phyloP scores from a whole-genome alignment of 2,113 vertebrate species.

The Caloenas nicobarica region DNA sequence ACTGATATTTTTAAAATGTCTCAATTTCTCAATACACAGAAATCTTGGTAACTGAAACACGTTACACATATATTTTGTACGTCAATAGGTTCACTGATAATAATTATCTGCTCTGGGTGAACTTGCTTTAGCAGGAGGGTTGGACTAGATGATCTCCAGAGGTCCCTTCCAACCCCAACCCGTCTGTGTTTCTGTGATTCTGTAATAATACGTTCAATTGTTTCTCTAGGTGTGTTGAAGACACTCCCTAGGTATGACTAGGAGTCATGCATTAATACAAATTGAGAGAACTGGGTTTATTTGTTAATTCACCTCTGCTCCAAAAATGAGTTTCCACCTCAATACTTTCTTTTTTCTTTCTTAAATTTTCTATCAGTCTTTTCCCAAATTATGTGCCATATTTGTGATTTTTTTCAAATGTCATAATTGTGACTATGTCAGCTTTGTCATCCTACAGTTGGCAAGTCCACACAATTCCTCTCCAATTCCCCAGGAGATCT shows the following conservation, averaged over 20 bases:
- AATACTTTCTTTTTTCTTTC: not conserved
- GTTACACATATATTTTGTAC: not conserved
- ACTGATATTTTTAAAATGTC: not conserved
- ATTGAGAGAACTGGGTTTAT: not conserved
- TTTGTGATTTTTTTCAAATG: not conserved
- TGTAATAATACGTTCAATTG: not conserved
- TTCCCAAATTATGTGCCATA: not conserved
- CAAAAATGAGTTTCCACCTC: not conserved
- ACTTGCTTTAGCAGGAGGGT: too few relatives aligned
- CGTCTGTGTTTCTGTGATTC: too few relatives aligned
- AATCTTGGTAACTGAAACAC: not conserved
- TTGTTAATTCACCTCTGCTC: not conserved
- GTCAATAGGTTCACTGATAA: not conserved
- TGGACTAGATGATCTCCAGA: too few relatives aligned
- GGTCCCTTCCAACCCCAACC: too few relatives aligned
- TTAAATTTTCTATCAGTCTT: not conserved
- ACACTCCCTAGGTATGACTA: not conserved
- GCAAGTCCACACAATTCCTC: not conserved
- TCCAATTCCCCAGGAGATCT: not conserved
- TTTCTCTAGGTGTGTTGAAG: not conserved
- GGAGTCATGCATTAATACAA: not conserved
- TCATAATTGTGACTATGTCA: not conserved
- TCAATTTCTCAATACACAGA: not conserved
- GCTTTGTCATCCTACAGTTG: not conserved
- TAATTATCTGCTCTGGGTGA: too few relatives aligned